Conservation (phyloP, 2,888 invertebrate genomes). For the Diloba caeruleocephala region DNA sequence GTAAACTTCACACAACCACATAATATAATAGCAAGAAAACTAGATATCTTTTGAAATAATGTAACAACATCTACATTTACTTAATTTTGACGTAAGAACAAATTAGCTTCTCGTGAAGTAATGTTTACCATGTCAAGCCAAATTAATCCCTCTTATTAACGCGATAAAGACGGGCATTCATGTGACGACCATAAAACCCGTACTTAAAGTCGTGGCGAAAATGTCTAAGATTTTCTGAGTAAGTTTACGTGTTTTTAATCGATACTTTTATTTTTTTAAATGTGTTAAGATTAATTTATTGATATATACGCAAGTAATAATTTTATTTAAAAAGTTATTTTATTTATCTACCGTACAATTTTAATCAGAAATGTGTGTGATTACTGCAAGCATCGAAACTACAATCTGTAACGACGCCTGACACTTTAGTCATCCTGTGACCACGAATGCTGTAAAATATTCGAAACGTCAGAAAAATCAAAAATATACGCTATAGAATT, state of each 20-base stretch:
- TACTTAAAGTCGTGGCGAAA: conserved; percentile 13
- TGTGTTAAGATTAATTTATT: too few relatives aligned
- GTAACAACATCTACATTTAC: conserved; percentile 2
- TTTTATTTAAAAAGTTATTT: too few relatives aligned
- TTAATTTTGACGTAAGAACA: conserved; percentile 22
- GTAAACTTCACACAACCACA: neutral
- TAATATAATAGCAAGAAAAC: neutral
- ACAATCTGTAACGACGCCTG: too few relatives aligned
- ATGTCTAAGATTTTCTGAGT: neutral
- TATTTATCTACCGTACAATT: too few relatives aligned
- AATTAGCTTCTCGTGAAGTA: conserved; percentile 35
- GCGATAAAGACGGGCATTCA: conserved; percentile 33
- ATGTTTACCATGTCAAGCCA: conserved; percentile 40
- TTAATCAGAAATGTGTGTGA: too few relatives aligned
- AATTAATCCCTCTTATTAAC: conserved; percentile 47
- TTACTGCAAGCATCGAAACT: too few relatives aligned
- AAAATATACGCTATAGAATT: too few relatives aligned
- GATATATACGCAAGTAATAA: too few relatives aligned
- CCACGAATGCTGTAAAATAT: too few relatives aligned
- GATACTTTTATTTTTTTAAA: neutral
- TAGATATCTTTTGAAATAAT: neutral
- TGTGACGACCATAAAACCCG: conserved; percentile 10
- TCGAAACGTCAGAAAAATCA: too few relatives aligned
- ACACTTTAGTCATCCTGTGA: too few relatives aligned
- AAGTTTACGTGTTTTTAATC: too few relatives aligned